Percentiles rank a stretch among this genome's conserved stretches.
phyloP scores from a whole-genome alignment of 2,797 vertebrate genomes.

The Sorex maritimensis region DNA sequence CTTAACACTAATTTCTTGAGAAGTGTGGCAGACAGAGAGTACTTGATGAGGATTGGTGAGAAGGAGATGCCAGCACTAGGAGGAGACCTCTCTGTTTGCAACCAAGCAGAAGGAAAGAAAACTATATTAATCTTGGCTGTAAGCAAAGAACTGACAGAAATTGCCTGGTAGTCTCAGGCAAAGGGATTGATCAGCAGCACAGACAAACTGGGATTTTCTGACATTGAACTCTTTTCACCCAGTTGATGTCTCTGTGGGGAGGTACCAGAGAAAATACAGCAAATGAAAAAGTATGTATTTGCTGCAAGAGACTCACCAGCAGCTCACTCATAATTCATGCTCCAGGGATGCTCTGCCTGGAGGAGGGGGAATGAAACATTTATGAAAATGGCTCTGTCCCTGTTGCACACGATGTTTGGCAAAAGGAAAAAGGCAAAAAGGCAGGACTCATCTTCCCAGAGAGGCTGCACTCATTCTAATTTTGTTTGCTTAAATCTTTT shows the following conservation, averaged over 20 bases:
- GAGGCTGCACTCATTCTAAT: not conserved
- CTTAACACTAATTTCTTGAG: constrained; percentile 26
- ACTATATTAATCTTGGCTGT: not conserved
- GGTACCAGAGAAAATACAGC: rapidly evolving
- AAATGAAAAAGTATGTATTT: constrained; percentile 67
- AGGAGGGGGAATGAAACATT: constrained; percentile 79
- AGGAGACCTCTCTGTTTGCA: not conserved
- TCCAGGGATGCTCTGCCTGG: constrained; percentile 28
- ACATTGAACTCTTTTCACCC: constrained; percentile 21
- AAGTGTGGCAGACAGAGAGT: not conserved
- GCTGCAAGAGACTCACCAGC: not conserved
- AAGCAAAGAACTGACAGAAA: constrained; percentile 60
- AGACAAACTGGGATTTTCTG: not conserved
- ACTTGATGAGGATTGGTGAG: not conserved
- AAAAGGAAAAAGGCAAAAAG: constrained; percentile 43
- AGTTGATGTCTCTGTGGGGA: not conserved
- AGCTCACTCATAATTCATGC: constrained; percentile 64
- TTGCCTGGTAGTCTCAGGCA: constrained; percentile 24
- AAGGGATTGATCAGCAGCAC: not conserved
- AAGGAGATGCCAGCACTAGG: not conserved
- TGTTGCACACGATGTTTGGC: constrained; percentile 46
- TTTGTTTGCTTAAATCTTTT: not conserved
- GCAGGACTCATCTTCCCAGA: constrained; percentile 25
- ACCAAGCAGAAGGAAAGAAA: constrained; percentile 47
- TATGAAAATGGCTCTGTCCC: constrained; percentile 72